These are phyloP conservation scores for Gnatocerus cornutus DNA, from an alignment of 2,888 invertebrate species.

Conservation along the genomic window DNA sequence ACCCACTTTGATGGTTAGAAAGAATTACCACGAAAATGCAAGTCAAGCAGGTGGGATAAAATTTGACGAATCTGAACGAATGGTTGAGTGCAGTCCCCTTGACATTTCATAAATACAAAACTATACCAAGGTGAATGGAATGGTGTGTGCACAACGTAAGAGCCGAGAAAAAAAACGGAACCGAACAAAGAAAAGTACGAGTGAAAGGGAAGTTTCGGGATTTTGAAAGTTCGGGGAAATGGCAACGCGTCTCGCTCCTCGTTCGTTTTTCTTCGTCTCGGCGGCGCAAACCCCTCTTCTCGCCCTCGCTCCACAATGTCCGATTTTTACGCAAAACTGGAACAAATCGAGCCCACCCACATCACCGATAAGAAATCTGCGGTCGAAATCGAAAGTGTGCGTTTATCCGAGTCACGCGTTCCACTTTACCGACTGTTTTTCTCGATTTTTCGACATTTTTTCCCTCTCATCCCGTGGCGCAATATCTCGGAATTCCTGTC, in stretches of 20 bases:
- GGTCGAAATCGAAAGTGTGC: constrained; percentile 55
- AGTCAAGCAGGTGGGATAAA: constrained; percentile 8
- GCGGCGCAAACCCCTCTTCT: background rate
- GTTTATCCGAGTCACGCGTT: constrained; percentile 48
- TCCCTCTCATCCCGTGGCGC: constrained; percentile 20
- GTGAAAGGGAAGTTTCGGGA: constrained; percentile 6
- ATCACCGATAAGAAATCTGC: constrained; percentile 51
- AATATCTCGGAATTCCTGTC: constrained; percentile 8
- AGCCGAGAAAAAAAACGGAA: constrained; percentile 1
- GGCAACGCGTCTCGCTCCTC: background rate
- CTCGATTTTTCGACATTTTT: background rate
- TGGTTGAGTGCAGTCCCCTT: constrained; percentile 45
- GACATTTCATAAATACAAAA: constrained; percentile 51
- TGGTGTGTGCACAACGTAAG: constrained; percentile 14
- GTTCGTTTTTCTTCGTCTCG: too few relatives aligned
- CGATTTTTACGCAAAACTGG: background rate
- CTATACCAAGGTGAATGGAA: constrained; percentile 51
- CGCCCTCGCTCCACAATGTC: too few relatives aligned
- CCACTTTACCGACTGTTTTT: constrained; percentile 36
- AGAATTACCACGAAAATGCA: constrained; percentile 11
- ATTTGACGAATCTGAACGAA: constrained; percentile 13
- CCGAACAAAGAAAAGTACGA: background rate
- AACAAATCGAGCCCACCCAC: constrained; percentile 47
- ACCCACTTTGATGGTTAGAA: background rate
- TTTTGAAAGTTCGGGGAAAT: background rate